These are phyloP conservation scores for Harpegnathos saltator DNA, from an alignment of 1,140 invertebrate species.

Conservation along the genomic window DNA sequence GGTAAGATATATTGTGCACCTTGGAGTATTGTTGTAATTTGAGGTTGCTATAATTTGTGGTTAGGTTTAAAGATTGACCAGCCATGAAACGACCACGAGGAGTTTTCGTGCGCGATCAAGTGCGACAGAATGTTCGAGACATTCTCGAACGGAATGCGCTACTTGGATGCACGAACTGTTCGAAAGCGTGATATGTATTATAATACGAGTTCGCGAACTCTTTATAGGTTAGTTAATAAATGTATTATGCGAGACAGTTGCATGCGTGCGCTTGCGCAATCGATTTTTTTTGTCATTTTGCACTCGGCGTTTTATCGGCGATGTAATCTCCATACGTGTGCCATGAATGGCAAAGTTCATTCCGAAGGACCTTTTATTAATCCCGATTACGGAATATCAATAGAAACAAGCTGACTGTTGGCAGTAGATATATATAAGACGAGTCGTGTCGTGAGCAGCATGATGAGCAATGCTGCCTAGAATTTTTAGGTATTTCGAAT, in stretches of 20 bases:
- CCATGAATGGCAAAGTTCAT: not conserved
- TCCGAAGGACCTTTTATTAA: not conserved
- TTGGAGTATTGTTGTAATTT: not conserved
- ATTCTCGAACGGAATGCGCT: no score
- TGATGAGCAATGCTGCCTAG: conserved; percentile 36
- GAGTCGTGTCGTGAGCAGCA: conserved; percentile 8
- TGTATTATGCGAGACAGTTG: not conserved
- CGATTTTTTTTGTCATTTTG: not conserved
- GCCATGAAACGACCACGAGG: not conserved
- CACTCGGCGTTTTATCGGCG: not conserved
- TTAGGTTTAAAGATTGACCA: not conserved
- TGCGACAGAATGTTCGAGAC: no score
- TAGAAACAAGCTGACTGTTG: not conserved
- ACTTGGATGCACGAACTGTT: no score
- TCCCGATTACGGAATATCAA: not conserved
- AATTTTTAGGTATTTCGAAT: conserved; percentile 46
- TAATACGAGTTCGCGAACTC: no score
- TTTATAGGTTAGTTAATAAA: conserved; percentile 18
- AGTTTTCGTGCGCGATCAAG: no score
- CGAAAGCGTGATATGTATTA: no score
- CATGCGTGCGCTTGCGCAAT: conserved; percentile 29
- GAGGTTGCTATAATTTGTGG: not conserved
- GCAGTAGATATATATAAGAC: not conserved
- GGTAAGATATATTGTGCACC: conserved; percentile 81
- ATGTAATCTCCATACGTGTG: not conserved